Evolutionary conservation across 2,113 vertebrate species (phyloP), one percentile per base, ranked within the genome.

Genomic region (Limanda limanda): DNA sequence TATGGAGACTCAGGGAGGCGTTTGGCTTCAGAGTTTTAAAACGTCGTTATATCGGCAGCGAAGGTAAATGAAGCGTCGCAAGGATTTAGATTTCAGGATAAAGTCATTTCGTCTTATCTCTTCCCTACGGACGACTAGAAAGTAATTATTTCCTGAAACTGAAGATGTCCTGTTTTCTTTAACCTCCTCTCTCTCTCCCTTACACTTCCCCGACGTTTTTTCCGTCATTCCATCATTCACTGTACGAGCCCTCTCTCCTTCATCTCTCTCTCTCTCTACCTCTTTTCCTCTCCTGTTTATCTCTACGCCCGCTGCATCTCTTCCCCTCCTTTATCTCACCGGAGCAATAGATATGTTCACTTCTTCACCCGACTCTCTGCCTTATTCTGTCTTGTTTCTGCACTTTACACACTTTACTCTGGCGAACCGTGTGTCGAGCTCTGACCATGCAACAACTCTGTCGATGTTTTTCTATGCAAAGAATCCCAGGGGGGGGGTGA

Each of bases 381-480:
- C 92, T 93, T 93, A 93, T 79, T 82, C 70, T 64, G 74, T 87
- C 86, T 63, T 63, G 51, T 92, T 91, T 88, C 76, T 42, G 79
- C 78, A 57, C 56, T 57, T 63, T 63, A 9, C 61, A 45, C 37
- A 85, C 80, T 89, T 90, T 88, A 86, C 71, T 68, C 59, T 61
- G 71, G 12, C 68, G 57, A 66, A 51, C 62, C 6, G 75, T 31
- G 60, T 78, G 67, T 74, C 61, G n/a, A 73, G 52, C 25, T 88
- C 71, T 64, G 66, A 68, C 74, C 71, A 55, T 73, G 74, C 76
- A 79, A 67, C 79, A 83, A 51, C 68, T 75, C 57, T 79, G 73
- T 90, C 71, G 67, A 77, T 76, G 75, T 84, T 87, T 87, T 90
- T 91, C 92, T 94, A 94, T 94, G 91, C 94, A 93, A 93, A 88